A percentile compares a stretch with the other conserved stretches of the same genome.
These are phyloP conservation scores for Anthopleura xanthogrammica DNA, from an alignment of 92 coral and sea anemone species.

Conservation along the genomic window DNA sequence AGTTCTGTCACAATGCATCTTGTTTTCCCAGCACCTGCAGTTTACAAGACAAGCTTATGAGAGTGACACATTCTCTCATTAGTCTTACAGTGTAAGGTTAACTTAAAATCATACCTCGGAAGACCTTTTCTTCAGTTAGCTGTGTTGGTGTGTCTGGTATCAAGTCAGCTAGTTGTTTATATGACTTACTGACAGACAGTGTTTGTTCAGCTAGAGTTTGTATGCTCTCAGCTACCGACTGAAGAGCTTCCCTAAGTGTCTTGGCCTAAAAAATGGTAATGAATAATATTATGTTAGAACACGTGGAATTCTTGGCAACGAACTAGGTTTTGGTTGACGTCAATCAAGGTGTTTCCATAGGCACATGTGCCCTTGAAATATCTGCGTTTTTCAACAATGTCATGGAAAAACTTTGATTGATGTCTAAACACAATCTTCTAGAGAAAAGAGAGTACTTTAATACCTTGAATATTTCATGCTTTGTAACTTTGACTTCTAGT, in stretches of 20 bases:
- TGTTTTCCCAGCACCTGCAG: conserved; percentile 60
- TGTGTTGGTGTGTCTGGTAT: conserved; percentile 88
- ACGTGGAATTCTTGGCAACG: too few relatives aligned
- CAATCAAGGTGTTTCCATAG: too few relatives aligned
- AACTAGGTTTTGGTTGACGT: too few relatives aligned
- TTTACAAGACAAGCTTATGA: not conserved
- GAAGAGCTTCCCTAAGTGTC: conserved; percentile 56
- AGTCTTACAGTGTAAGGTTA: not conserved
- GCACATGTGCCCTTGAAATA: not conserved
- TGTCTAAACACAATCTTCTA: too few relatives aligned
- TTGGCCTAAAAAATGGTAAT: conserved; percentile 45
- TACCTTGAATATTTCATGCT: conserved; percentile 88
- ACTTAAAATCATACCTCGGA: conserved; percentile 45
- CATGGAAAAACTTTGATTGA: too few relatives aligned
- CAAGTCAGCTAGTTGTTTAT: conserved; percentile 57
- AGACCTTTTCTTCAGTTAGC: conserved; percentile 59
- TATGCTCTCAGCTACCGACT: conserved; percentile 60
- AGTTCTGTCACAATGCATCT: conserved; percentile 61
- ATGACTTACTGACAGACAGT: conserved; percentile 52
- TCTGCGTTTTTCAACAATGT: too few relatives aligned
- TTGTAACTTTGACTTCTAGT: conserved; percentile 73
- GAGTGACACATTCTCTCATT: too few relatives aligned
- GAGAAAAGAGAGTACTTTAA: not conserved
- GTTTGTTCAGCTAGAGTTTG: conserved; percentile 70
- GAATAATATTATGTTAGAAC: not conserved